phyloP scores from a whole-genome alignment of 2,113 vertebrate species.

The Propithecus coquereli region DNA sequence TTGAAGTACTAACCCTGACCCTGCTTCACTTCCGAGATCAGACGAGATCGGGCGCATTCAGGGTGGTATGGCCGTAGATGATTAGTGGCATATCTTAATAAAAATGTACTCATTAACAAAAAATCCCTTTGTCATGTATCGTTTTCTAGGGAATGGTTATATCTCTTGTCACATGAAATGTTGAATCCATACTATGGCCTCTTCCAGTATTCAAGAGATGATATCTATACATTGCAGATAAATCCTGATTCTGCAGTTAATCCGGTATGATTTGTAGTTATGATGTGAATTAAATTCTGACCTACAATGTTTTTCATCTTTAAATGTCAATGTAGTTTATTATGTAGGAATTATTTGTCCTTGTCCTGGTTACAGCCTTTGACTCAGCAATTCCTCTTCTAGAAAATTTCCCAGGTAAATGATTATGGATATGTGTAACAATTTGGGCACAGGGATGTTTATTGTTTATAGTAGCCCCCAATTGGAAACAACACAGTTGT shows the following conservation, averaged over 20 bases:
- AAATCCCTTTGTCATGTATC: not conserved
- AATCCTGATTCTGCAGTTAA: slow-evolving; percentile 99
- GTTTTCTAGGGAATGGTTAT: slow-evolving; percentile 94
- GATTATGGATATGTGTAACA: not conserved
- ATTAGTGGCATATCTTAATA: not conserved
- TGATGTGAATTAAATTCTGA: slow-evolving; percentile 17
- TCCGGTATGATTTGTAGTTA: slow-evolving; percentile 84
- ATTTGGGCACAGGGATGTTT: not conserved
- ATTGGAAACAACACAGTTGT: not conserved
- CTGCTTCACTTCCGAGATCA: too few species aligned
- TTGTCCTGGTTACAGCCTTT: not conserved
- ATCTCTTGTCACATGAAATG: slow-evolving; percentile 98
- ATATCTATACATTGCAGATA: slow-evolving; percentile 98
- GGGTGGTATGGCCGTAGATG: too few species aligned
- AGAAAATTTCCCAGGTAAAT: slow-evolving; percentile 12
- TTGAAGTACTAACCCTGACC: too few species aligned
- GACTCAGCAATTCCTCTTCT: slow-evolving; percentile 6
- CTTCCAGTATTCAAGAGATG: slow-evolving; percentile 98
- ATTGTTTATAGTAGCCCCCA: not conserved
- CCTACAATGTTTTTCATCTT: not conserved
- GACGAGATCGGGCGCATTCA: too few species aligned
- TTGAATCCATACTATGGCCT: slow-evolving; percentile 99
- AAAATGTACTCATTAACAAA: slow-evolving; percentile 35
- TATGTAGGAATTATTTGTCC: not conserved
- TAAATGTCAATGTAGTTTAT: not conserved